phyloP scores from a whole-genome alignment of 2,888 invertebrate genomes.

The Macaria liturata region DNA sequence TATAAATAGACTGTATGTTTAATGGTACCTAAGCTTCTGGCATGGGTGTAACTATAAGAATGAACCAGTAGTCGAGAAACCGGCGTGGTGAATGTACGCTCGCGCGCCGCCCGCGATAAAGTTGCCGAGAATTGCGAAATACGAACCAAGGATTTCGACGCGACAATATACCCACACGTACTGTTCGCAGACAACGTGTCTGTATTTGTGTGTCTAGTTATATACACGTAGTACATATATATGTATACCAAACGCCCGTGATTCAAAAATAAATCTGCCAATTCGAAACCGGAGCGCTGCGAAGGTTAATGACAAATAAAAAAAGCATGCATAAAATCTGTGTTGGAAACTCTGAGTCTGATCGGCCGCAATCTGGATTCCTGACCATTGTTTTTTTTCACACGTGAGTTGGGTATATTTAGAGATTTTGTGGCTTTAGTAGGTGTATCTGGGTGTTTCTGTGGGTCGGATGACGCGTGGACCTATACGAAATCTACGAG shows the following conservation, averaged over 20 bases:
- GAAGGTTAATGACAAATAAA: conserved; percentile 81
- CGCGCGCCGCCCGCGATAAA: conserved; percentile 48
- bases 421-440: conserved; percentile 31
- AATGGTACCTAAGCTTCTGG: too few species aligned
- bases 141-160: conserved; percentile 35
- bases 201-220: too few species aligned
- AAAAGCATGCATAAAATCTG: conserved; percentile 74
- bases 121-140: conserved; percentile 21
- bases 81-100: conserved; percentile 54
- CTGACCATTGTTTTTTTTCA: conserved; percentile 43
- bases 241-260: conserved; percentile 51
- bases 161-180: too few species aligned
- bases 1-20: conserved; percentile 80
- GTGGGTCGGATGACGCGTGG: too few species aligned
- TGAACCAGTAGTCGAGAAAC: conserved; percentile 62
- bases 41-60: too few species aligned
- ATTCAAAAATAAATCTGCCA: conserved; percentile 79
- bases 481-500: too few species aligned
- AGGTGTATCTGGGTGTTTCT: conserved; percentile 3
- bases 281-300: conserved; percentile 78
- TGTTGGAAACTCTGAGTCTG: conserved; percentile 48
- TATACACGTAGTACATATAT: too few species aligned
- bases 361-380: conserved; percentile 55
- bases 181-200: too few species aligned
- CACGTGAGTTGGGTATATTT: conserved; percentile 55